Percentiles rank a stretch among this genome's conserved stretches.
Evolutionary conservation across 1,140 invertebrate genomes (phyloP).

Genomic region (Panonychus citri): DNA sequence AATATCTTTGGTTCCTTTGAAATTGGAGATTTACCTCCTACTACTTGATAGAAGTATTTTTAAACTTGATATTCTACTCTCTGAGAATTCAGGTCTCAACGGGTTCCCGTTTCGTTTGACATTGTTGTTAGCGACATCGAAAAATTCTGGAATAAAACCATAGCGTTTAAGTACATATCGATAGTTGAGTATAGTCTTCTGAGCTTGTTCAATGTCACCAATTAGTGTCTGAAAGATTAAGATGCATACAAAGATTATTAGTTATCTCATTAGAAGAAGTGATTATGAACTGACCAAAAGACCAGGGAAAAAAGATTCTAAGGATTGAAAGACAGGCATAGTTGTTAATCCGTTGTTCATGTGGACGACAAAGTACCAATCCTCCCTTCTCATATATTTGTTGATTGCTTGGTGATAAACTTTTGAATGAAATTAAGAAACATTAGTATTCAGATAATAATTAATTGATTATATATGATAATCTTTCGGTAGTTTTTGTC

Average conservation of each 20-base stretch:
- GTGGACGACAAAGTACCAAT: slow-evolving; percentile 29
- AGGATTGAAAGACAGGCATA: slow-evolving; percentile 83
- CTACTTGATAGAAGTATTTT: too few species aligned
- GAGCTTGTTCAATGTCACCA: slow-evolving; percentile 71
- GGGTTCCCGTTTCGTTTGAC: slow-evolving; percentile 81
- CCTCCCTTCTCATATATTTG: slow-evolving; percentile 69
- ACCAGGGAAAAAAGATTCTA: slow-evolving; percentile 97
- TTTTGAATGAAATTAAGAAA: too few species aligned
- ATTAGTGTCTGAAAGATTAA: slow-evolving; percentile 38
- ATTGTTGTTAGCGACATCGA: slow-evolving; percentile 62
- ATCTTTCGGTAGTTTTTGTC: not conserved
- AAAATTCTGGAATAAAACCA: slow-evolving; percentile 92
- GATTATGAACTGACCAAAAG: slow-evolving; percentile 51
- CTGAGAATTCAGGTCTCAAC: slow-evolving; percentile 76
- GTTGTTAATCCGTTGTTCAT: slow-evolving; percentile 68
- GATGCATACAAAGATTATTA: not conserved
- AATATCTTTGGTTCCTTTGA: too few species aligned
- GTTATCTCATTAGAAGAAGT: not conserved
- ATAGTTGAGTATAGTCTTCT: slow-evolving; percentile 84
- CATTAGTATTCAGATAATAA: too few species aligned
- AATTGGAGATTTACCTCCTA: too few species aligned
- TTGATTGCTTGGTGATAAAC: slow-evolving; percentile 52
- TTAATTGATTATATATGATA: not conserved
- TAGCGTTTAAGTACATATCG: slow-evolving; percentile 87
- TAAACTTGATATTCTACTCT: too few species aligned